Conservation (phyloP, 1,140 invertebrate species). For the Mactra quadrangularis region DNA sequence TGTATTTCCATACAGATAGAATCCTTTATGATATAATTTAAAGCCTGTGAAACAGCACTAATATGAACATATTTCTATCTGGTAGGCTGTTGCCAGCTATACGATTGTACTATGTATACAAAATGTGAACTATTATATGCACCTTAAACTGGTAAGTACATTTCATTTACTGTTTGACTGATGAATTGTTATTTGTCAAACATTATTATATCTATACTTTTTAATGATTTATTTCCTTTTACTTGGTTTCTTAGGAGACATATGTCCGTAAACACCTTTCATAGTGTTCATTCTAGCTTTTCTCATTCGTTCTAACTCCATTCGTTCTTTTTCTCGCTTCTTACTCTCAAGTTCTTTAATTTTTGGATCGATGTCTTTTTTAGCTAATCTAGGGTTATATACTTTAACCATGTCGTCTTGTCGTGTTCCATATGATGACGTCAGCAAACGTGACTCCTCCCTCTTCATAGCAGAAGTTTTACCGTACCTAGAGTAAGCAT, state of each 20-base stretch:
- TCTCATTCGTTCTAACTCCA: slow-evolving; percentile 24
- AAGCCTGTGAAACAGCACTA: too few relatives aligned
- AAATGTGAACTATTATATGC: too few relatives aligned
- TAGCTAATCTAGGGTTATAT: slow-evolving; percentile 21
- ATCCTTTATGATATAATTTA: too few relatives aligned
- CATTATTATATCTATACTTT: too few relatives aligned
- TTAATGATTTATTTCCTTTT: too few relatives aligned
- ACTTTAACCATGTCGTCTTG: slow-evolving; percentile 1
- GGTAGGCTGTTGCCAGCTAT: too few relatives aligned
- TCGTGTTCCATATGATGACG: slow-evolving; percentile 37
- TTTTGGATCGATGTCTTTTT: slow-evolving; percentile 18
- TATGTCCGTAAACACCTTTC: slow-evolving; percentile 22
- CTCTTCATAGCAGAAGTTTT: not conserved
- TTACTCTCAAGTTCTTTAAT: slow-evolving; percentile 32
- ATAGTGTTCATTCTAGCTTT: slow-evolving; percentile 22
- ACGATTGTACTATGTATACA: too few relatives aligned
- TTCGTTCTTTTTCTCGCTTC: slow-evolving; percentile 4
- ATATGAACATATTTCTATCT: too few relatives aligned
- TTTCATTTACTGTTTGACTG: too few relatives aligned
- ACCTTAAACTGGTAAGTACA: too few relatives aligned
- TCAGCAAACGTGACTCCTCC: slow-evolving; percentile 7
- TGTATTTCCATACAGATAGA: too few relatives aligned
- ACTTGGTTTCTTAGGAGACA: not conserved
- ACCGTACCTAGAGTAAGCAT: not conserved
- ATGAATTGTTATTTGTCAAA: too few relatives aligned